phyloP scores from a whole-genome alignment of 2,888 invertebrate genomes.

The Dicyrtoma fusca region DNA sequence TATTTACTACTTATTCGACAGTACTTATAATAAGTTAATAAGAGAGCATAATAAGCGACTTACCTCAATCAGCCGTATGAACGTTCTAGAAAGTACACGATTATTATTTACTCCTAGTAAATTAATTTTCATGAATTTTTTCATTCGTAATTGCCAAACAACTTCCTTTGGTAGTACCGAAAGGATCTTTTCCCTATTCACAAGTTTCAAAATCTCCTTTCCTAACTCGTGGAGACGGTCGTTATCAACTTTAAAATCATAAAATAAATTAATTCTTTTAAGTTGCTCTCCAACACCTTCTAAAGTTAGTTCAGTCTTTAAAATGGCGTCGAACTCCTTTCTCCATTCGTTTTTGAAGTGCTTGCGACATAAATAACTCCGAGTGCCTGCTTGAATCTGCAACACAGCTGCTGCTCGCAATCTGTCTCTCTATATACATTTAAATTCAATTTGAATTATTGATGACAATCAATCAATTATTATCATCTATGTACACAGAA shows the following conservation, averaged over 20 bases:
- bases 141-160: constrained; percentile 35
- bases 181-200: constrained; percentile 7
- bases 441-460: constrained; percentile 6
- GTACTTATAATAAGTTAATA: no score
- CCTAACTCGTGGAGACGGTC: constrained; percentile 37
- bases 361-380: constrained; percentile 74
- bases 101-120: constrained; percentile 29
- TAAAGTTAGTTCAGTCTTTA: constrained; percentile 15
- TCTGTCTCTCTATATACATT: constrained; percentile 63
- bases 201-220: constrained; percentile 20
- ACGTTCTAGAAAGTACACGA: constrained; percentile 31
- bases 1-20: no score
- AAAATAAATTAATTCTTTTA: constrained; percentile 47
- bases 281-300: constrained; percentile 43
- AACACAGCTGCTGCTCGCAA: constrained; percentile 41
- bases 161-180: constrained; percentile 12
- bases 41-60: background rate
- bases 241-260: constrained; percentile 21
- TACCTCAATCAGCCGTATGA: constrained; percentile 49
- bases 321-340: constrained; percentile 67
- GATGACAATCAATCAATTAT: no score
- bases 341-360: constrained; percentile 70
- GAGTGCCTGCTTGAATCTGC: constrained; percentile 78
- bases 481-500: no score
- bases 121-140: constrained; percentile 31